phyloP scores from a whole-genome alignment of 2,888 invertebrate species.

The Emmelina monodactyla region DNA sequence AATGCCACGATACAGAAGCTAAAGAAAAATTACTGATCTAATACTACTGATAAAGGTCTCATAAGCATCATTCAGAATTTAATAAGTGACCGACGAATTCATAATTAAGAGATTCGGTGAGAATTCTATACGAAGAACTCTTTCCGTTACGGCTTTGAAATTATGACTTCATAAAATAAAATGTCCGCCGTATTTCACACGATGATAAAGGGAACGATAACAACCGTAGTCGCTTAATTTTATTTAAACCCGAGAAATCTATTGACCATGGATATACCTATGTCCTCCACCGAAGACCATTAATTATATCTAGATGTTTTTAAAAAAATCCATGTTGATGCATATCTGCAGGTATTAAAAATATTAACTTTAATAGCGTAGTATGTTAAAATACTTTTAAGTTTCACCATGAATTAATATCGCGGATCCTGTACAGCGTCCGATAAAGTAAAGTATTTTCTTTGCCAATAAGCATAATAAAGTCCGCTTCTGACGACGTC shows the following conservation, averaged over 20 bases:
- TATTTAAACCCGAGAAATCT: slow-evolving; percentile 37
- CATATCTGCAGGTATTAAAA: too few relatives aligned
- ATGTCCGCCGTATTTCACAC: slow-evolving; percentile 36
- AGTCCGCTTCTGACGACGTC: too few relatives aligned
- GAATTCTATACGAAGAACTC: slow-evolving; percentile 23
- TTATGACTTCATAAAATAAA: slow-evolving; percentile 52
- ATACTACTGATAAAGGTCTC: slow-evolving; percentile 19
- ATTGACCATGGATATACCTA: slow-evolving; percentile 43
- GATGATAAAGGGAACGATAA: slow-evolving; percentile 40
- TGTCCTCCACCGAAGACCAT: too few relatives aligned
- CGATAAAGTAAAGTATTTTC: too few relatives aligned
- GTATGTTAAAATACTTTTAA: too few relatives aligned
- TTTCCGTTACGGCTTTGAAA: slow-evolving; percentile 45
- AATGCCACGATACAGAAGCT: slow-evolving; percentile 14
- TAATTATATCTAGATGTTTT: too few relatives aligned
- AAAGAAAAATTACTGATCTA: slow-evolving; percentile 19
- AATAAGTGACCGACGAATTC: neutral
- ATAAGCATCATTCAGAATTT: slow-evolving; percentile 7
- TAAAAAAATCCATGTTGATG: too few relatives aligned
- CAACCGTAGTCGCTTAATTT: slow-evolving; percentile 25
- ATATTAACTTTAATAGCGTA: too few relatives aligned
- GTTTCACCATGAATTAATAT: too few relatives aligned
- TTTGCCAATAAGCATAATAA: too few relatives aligned
- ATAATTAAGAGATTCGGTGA: slow-evolving; percentile 26
- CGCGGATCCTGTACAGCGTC: too few relatives aligned